Evolutionary conservation across 2,797 vertebrate genomes (phyloP).

Genomic region (Trichosurus vulpecula): DNA sequence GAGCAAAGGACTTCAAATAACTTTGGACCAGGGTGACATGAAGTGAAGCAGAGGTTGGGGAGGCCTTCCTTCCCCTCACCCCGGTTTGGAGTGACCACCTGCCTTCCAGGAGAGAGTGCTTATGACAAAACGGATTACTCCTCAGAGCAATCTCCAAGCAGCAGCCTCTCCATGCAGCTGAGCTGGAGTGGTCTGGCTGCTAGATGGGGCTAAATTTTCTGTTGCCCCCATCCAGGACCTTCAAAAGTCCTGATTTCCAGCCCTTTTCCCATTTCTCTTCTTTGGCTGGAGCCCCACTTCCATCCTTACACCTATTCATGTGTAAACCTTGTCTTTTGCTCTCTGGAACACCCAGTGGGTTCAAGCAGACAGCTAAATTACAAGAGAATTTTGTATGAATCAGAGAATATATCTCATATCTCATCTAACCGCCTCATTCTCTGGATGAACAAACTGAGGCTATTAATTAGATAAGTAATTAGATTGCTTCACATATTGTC

Average conservation of each 20-base stretch:
- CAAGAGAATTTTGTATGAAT: not conserved
- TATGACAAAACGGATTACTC: not conserved
- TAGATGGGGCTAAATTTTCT: not conserved
- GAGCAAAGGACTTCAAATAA: not conserved
- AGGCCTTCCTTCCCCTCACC: not conserved
- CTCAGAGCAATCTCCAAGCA: not conserved
- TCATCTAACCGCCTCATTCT: not conserved
- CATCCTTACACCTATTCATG: not conserved
- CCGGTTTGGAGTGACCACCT: not conserved
- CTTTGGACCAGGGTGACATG: not conserved
- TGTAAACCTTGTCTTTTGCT: not conserved
- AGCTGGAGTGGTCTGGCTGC: fast-evolving
- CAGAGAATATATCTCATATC: not conserved
- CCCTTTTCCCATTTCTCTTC: not conserved
- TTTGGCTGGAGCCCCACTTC: not conserved
- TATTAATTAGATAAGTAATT: too few relatives aligned
- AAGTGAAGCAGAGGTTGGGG: not conserved
- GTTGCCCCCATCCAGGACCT: not conserved
- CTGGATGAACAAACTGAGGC: not conserved
- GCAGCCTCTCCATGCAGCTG: not conserved
- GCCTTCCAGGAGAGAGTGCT: not conserved
- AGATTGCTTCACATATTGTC: not conserved
- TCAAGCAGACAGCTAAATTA: not conserved
- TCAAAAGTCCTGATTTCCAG: not conserved
- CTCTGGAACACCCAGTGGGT: not conserved